Conservation (phyloP, 2,888 invertebrate genomes). For the Margaritifera margaritifera region DNA sequence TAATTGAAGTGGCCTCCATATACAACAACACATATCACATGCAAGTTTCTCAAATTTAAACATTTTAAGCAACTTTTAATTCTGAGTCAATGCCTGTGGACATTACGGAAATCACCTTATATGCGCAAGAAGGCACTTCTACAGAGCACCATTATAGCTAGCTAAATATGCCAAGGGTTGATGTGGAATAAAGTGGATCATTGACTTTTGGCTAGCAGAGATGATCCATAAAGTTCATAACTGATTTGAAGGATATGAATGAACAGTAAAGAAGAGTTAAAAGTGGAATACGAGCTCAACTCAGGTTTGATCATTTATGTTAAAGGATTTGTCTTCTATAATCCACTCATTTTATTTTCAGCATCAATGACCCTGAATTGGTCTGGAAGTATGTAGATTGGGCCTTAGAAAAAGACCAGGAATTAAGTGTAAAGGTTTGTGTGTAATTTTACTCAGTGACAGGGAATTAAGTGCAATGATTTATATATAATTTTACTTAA, state of each 20-base stretch:
- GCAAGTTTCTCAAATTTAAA: no score
- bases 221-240: not conserved
- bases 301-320: not conserved
- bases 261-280: not conserved
- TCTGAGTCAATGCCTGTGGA: no score
- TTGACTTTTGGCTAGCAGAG: not conserved
- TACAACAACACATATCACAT: no score
- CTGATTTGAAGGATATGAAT: not conserved
- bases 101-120: no score
- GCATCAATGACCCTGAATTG: slow-evolving; percentile 71
- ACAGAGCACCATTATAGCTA: no score
- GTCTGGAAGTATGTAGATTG: slow-evolving; percentile 74
- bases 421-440: slow-evolving; percentile 69
- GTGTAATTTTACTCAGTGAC: slow-evolving; percentile 13
- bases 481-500: not conserved
- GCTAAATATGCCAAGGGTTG: no score
- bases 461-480: not conserved
- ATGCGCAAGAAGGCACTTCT: no score
- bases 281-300: not conserved
- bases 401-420: slow-evolving; percentile 72
- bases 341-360: slow-evolving; percentile 34
- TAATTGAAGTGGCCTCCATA: no score
- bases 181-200: no score
- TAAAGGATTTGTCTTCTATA: no score
- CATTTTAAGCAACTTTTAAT: no score